Evolutionary conservation across 2,797 vertebrate species (phyloP).

Genomic region (Rhinogobio ventralis): DNA sequence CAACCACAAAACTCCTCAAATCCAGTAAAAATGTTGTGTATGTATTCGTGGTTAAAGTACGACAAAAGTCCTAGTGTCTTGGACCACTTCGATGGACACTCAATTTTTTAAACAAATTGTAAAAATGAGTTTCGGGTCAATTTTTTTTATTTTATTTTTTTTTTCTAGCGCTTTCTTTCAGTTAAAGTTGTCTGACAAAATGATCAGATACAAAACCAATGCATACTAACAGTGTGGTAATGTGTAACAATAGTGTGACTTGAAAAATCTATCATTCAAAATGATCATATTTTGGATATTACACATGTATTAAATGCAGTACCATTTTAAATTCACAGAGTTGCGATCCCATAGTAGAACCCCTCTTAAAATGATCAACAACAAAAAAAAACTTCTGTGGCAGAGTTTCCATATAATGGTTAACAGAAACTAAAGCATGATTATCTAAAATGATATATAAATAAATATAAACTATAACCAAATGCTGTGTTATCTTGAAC

Average conservation of each 20-base stretch:
- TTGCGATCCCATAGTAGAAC: not conserved
- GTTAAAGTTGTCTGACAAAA: not conserved
- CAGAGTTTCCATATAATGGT: not conserved
- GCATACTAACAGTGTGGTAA: not conserved
- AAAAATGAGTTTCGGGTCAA: too few species aligned
- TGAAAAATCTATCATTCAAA: not conserved
- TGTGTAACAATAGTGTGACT: slow-evolving; percentile 11
- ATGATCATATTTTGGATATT: not conserved
- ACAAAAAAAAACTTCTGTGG: not conserved
- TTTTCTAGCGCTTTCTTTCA: not conserved
- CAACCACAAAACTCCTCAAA: too few species aligned
- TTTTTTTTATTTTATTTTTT: too few species aligned
- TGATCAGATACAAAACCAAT: too few species aligned
- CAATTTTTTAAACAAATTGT: too few species aligned
- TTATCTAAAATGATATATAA: not conserved
- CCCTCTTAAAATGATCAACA: not conserved
- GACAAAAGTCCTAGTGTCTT: too few species aligned
- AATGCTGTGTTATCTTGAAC: not conserved
- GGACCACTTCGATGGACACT: too few species aligned
- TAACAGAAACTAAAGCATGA: not conserved
- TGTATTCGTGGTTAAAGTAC: too few species aligned
- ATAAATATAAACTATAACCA: not conserved
- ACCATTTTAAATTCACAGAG: not conserved
- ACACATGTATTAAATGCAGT: not conserved
- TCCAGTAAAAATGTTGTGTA: too few species aligned